phyloP scores from a whole-genome alignment of 2,888 invertebrate species.

The Nomada fabriciana region DNA sequence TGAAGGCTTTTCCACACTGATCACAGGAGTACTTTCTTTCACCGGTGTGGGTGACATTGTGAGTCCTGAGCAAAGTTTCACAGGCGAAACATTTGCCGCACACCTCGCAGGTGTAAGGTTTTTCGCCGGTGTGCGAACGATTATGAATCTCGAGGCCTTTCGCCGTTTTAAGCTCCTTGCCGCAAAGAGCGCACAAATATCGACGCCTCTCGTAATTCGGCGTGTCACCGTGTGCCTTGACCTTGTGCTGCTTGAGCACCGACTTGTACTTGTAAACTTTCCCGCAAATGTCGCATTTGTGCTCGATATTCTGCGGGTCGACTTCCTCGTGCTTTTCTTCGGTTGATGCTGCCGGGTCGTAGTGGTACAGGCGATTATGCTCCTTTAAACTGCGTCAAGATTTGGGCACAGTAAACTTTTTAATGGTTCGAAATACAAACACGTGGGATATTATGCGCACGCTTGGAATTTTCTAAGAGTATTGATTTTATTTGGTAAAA shows the following conservation, averaged over 20 bases:
- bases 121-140: conserved; percentile 80
- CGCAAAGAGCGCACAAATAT: conserved; percentile 77
- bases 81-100: conserved; percentile 79
- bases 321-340: conserved; percentile 30
- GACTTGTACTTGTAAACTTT: conserved; percentile 76
- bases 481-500: no score
- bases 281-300: conserved; percentile 74
- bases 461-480: no score
- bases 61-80: conserved; percentile 84
- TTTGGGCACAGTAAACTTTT: background rate
- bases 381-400: conserved; percentile 67
- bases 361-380: conserved; percentile 74
- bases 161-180: conserved; percentile 78
- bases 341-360: conserved; percentile 53
- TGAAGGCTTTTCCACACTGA: conserved; percentile 86
- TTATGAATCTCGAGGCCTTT: conserved; percentile 80
- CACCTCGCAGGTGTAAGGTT: conserved; percentile 77
- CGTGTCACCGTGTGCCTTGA: conserved; percentile 70
- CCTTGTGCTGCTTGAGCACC: conserved; percentile 75
- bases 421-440: no score
- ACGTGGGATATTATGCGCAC: no score
- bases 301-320: conserved; percentile 42
- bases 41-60: conserved; percentile 86
- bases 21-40: conserved; percentile 86
- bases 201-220: conserved; percentile 72